A percentile compares a stretch with the other conserved stretches of the same genome.
Conservation (phyloP, 2,888 invertebrate species). For the Drosophila paramelanica region DNA sequence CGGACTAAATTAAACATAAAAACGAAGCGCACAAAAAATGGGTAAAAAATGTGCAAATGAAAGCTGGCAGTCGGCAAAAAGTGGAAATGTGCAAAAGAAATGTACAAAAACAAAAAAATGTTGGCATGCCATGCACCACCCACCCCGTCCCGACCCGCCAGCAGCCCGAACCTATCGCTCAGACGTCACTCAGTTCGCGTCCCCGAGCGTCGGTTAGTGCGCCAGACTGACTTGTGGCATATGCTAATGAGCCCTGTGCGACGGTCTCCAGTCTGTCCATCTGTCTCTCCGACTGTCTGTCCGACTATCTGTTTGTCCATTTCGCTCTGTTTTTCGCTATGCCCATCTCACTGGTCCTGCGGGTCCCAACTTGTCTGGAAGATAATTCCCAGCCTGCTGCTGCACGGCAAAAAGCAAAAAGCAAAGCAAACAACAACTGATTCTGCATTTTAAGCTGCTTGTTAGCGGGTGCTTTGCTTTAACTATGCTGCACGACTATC, state of each 20-base stretch:
- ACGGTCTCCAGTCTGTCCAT: conserved; percentile 4
- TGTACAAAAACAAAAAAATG: conserved; percentile 41
- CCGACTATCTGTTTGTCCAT: conserved; percentile 8
- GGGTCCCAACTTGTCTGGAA: conserved; percentile 44
- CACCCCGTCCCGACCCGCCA: background rate
- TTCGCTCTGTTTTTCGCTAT: conserved; percentile 13
- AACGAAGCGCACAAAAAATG: conserved; percentile 8
- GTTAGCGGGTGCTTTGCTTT: conserved; percentile 65
- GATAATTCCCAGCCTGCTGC: conserved; percentile 48
- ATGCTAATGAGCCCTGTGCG: conserved; percentile 74
- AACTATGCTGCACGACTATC: conserved; percentile 49
- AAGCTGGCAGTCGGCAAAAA: conserved; percentile 6
- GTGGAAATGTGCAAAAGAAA: conserved; percentile 27
- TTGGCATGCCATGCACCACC: conserved; percentile 21
- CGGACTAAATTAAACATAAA: conserved; percentile 50
- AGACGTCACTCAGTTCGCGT: conserved; percentile 35
- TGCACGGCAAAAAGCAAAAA: conserved; percentile 11
- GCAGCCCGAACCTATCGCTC: background rate
- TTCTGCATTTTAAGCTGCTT: conserved; percentile 70
- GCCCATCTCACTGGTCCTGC: conserved; percentile 27
- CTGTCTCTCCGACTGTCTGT: background rate
- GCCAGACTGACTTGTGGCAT: conserved; percentile 73
- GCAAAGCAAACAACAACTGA: conserved; percentile 16
- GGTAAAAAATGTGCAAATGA: conserved; percentile 8
- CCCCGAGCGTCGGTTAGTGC: conserved; percentile 52